phyloP scores from a whole-genome alignment of 2,113 vertebrate genomes.

The Burhinus oedicnemus region DNA sequence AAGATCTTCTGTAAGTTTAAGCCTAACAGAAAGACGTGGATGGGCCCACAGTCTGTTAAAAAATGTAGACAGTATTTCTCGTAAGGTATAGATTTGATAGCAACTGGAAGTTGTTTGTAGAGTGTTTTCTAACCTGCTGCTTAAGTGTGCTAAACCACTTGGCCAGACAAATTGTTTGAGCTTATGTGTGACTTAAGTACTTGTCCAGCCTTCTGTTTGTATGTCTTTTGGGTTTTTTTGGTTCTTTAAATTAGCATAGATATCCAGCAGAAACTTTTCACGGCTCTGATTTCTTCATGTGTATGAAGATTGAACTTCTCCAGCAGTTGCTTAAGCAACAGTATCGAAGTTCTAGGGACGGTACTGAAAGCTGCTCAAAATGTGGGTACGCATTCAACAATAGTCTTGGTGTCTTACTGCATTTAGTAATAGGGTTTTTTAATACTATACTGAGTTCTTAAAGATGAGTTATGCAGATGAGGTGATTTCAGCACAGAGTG shows the following conservation, averaged over 20 bases:
- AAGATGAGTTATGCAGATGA: not conserved
- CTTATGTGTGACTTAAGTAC: not conserved
- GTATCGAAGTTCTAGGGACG: not conserved
- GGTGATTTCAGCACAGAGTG: not conserved
- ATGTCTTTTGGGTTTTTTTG: not conserved
- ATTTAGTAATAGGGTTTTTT: not conserved
- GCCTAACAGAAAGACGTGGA: not conserved
- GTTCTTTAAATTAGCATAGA: not conserved
- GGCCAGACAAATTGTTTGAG: not conserved
- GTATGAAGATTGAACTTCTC: not conserved
- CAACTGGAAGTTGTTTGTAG: not conserved
- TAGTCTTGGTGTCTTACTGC: not conserved
- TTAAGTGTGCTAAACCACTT: not conserved
- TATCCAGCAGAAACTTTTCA: not conserved
- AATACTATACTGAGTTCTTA: not conserved
- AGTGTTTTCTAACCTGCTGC: not conserved
- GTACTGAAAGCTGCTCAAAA: not conserved
- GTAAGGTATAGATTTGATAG: not conserved
- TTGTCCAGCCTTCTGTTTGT: not conserved
- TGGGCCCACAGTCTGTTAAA: not conserved
- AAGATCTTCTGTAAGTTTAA: not conserved
- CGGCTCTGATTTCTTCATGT: not conserved
- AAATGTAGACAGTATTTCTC: not conserved
- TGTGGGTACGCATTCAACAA: not conserved
- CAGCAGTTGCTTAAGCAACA: not conserved